Percentiles rank a stretch among this genome's conserved stretches.
These are phyloP conservation scores for Scleropages formosus DNA, from an alignment of 2,797 vertebrate genomes.

Conservation along the genomic window DNA sequence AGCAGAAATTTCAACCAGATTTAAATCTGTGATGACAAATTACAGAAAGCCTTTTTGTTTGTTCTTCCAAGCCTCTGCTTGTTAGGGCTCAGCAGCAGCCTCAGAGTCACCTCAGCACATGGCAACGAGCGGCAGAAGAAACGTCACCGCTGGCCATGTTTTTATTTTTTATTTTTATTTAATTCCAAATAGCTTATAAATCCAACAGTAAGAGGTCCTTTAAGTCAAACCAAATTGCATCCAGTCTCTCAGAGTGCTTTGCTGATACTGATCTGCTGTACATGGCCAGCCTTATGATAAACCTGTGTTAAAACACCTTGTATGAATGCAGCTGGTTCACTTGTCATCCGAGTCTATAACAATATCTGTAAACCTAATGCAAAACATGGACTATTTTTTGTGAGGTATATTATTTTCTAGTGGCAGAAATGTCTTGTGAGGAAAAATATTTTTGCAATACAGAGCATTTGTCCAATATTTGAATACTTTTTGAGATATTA, in stretches of 20 bases:
- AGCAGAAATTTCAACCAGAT: neutral
- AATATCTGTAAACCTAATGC: conserved; percentile 36
- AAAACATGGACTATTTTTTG: neutral
- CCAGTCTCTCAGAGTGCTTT: neutral
- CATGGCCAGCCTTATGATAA: neutral
- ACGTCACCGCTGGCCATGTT: neutral
- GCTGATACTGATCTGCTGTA: neutral
- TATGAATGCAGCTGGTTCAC: too few species aligned
- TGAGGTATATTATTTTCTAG: neutral
- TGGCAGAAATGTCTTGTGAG: neutral
- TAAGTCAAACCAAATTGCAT: neutral
- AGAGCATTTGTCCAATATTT: neutral
- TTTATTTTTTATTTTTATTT: neutral
- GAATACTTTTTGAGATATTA: neutral
- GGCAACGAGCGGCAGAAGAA: neutral
- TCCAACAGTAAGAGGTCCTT: neutral
- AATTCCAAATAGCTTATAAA: neutral
- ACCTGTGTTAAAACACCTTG: conserved; percentile 33
- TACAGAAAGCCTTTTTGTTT: conserved; percentile 2
- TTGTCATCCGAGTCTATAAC: neutral
- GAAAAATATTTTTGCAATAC: neutral
- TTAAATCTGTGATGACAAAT: conserved; percentile 1
- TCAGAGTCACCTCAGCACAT: neutral
- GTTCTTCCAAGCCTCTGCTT: neutral
- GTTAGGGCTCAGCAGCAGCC: neutral